Evolutionary conservation across 2,797 vertebrate genomes (phyloP).

Genomic region (Melanotaenia maccullochi): DNA sequence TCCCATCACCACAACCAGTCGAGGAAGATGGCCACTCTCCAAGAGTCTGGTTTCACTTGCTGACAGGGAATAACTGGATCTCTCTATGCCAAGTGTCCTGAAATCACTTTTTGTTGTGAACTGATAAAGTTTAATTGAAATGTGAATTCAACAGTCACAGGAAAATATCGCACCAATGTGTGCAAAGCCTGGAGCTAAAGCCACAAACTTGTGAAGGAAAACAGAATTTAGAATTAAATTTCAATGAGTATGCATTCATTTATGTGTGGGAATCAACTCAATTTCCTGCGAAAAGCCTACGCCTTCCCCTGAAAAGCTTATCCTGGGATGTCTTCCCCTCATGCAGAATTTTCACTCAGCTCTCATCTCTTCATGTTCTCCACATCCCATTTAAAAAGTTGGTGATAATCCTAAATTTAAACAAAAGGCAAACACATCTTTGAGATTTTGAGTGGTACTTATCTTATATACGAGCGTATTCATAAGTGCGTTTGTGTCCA

Average conservation of each 20-base stretch:
- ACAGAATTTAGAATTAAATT: neutral
- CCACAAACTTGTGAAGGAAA: neutral
- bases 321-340: conserved; percentile 12
- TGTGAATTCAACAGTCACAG: neutral
- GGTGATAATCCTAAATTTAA: conserved; percentile 63
- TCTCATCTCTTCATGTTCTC: conserved; percentile 27
- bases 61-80: neutral
- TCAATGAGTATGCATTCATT: neutral
- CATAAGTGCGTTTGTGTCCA: conserved; percentile 28
- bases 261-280: neutral
- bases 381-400: conserved; percentile 40
- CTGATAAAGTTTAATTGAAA: neutral
- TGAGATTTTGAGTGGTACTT: conserved; percentile 35
- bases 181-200: neutral
- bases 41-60: too few species aligned
- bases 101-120: neutral
- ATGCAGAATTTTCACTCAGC: conserved; percentile 25
- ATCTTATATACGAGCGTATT: conserved; percentile 21
- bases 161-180: neutral
- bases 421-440: conserved; percentile 51
- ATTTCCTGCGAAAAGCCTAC: neutral
- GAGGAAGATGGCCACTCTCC: neutral
- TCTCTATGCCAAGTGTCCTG: neutral
- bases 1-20: neutral
- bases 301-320: too few species aligned